Evolutionary conservation across 2,888 invertebrate species (phyloP), one percentile per base, ranked within the genome.

Genomic region (Oxytorus armatus): DNA sequence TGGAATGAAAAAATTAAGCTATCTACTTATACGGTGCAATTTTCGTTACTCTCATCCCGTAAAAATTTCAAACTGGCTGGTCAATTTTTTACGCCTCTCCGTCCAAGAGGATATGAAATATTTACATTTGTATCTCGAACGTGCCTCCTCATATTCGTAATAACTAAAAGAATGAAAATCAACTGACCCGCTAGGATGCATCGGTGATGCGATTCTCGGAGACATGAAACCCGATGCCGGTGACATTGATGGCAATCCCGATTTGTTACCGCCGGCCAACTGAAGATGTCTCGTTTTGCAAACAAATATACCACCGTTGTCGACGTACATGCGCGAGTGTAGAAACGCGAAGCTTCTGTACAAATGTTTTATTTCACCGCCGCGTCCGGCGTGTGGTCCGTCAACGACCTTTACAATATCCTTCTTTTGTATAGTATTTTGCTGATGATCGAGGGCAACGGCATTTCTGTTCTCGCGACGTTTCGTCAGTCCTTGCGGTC

Each of bases 371-470:
- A 99, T 98, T 93, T 99, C 98, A 0, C 99, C 99, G 85, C 97
- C 96, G 78, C 97, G 95, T 11, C 98, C 98, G 0, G 98, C 97
- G 93, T 99, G 98, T 0, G 98, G 98, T 0, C 99, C 99, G 92
- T 99, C 99, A 85, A 98, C 97, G 4, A 99, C 98, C 92, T 98
- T 98, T 0, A 99, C 99, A 89, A 99, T 96, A 92, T 99, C 99
- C 82, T 96, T 96, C 80, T 97, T 96, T 91, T 98, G 96, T 85
- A 99, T 97, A 51, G 97, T 96, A 92, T 99, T 99, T 86, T 97
- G 96, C 87, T 98, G 98, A 0, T 97, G 96, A 92, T 99, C 99
- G 10, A 98, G 93, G 0, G 99, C 98, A 80, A 98, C 96, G 0
- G 98, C 98, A 91, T 97, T 96, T 29, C 97, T 94, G 85, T 97